phyloP scores from a whole-genome alignment of 2,888 invertebrate species.

The Drosophila kanekoi region DNA sequence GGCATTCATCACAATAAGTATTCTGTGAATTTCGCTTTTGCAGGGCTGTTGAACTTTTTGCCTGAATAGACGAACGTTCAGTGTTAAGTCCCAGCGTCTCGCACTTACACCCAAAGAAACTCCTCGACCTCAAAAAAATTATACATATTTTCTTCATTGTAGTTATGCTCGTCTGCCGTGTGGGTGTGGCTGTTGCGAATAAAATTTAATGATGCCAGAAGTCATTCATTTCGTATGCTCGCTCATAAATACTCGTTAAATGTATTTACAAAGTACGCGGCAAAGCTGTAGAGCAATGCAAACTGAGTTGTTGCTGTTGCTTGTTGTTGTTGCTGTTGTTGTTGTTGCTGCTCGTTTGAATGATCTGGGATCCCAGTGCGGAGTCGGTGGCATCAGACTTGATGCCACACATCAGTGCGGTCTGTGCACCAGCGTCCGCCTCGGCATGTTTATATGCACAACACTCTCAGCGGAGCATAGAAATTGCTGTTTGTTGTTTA shows the following conservation, averaged over 20 bases:
- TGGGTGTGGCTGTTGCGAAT: slow-evolving; percentile 50
- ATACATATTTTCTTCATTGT: slow-evolving; percentile 54
- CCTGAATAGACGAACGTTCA: slow-evolving; percentile 20
- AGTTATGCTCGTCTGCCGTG: slow-evolving; percentile 21
- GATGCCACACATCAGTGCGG: slow-evolving; percentile 9
- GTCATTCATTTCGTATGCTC: slow-evolving; percentile 72
- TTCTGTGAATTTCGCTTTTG: slow-evolving; percentile 13
- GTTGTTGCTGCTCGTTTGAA: slow-evolving; percentile 9
- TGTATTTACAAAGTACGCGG: slow-evolving; percentile 64
- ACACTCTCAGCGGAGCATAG: slow-evolving; percentile 9
- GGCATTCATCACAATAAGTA: slow-evolving; percentile 13
- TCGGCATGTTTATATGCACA: slow-evolving; percentile 22
- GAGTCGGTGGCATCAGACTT: neutral
- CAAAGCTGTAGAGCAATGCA: slow-evolving; percentile 49
- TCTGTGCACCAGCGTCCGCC: slow-evolving; percentile 1
- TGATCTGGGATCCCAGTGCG: slow-evolving; percentile 19
- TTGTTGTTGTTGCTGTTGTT: slow-evolving; percentile 11
- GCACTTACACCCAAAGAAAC: slow-evolving; percentile 9
- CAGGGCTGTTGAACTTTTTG: slow-evolving; percentile 11
- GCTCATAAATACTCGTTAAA: slow-evolving; percentile 74
- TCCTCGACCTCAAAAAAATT: slow-evolving; percentile 65
- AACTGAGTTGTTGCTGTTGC: slow-evolving; percentile 35
- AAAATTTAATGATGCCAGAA: slow-evolving; percentile 74
- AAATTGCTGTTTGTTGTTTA: slow-evolving; percentile 29
- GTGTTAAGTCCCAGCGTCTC: slow-evolving; percentile 47